Percentiles rank a stretch among this genome's conserved stretches.
Conservation (phyloP, 2,888 invertebrate species). For the Campoplex nolae region DNA sequence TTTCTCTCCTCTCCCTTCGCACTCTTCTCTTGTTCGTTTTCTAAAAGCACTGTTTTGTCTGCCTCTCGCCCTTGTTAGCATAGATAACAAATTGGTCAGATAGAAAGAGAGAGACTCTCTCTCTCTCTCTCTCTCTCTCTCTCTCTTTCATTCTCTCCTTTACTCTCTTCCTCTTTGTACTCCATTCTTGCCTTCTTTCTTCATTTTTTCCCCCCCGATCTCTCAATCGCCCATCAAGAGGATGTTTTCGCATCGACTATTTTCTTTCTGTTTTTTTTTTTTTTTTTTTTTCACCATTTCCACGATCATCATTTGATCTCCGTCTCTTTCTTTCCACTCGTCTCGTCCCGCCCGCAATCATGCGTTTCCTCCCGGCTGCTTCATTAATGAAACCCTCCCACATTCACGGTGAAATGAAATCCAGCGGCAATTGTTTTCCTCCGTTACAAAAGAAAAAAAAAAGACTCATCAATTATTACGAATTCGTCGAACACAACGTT, state of each 20-base stretch:
- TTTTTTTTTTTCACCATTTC: background rate
- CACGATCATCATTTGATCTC: background rate
- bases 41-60: constrained; percentile 42
- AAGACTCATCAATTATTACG: background rate
- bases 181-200: background rate
- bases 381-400: constrained; percentile 24
- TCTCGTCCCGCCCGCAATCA: background rate
- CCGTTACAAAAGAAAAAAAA: background rate
- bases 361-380: constrained; percentile 9
- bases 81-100: constrained; percentile 56
- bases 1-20: constrained; percentile 17
- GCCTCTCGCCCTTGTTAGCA: constrained; percentile 54
- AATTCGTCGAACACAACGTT: background rate
- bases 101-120: constrained; percentile 1
- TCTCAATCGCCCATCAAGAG: background rate
- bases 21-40: constrained; percentile 27
- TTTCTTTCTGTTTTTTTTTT: background rate
- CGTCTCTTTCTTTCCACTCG: background rate
- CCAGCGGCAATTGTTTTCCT: background rate
- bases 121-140: background rate
- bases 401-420: background rate
- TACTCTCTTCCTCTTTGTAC: background rate
- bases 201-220: background rate
- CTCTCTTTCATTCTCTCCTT: background rate
- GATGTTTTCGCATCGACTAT: background rate